A percentile compares a stretch with the other conserved stretches of the same genome.
Evolutionary conservation across 2,113 vertebrate genomes (phyloP).

Genomic region (Solea solea): DNA sequence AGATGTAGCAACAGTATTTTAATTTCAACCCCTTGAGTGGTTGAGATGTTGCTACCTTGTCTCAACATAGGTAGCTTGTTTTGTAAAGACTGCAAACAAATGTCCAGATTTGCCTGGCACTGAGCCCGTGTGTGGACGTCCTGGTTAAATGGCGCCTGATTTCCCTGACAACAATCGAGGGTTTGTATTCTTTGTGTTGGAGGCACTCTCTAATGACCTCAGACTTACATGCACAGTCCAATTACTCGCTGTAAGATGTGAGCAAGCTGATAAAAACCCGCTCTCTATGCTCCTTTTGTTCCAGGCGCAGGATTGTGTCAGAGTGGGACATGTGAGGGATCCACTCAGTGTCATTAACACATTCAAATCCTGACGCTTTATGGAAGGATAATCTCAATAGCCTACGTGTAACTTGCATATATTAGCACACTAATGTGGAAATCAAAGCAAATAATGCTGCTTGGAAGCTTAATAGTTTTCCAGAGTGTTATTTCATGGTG

Average conservation of each 20-base stretch:
- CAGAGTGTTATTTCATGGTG: slow-evolving; percentile 1
- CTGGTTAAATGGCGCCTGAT: slow-evolving; percentile 30
- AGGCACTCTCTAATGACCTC: slow-evolving; percentile 37
- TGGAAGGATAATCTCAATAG: slow-evolving; percentile 31
- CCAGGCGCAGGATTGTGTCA: background rate
- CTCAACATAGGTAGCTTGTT: background rate
- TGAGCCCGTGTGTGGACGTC: slow-evolving; percentile 8
- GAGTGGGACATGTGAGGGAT: slow-evolving; percentile 33
- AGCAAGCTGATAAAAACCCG: slow-evolving; percentile 36
- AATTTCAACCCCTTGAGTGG: too few species aligned
- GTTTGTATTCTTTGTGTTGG: slow-evolving; percentile 37
- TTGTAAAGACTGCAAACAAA: slow-evolving; percentile 12
- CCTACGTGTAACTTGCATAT: slow-evolving; percentile 41
- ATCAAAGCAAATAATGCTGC: slow-evolving; percentile 42
- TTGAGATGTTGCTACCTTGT: background rate
- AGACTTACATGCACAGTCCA: slow-evolving; percentile 3
- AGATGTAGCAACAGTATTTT: too few species aligned
- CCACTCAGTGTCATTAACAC: slow-evolving; percentile 47
- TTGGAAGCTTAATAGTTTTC: slow-evolving; percentile 27
- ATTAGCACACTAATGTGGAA: slow-evolving; percentile 55
- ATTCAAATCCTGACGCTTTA: slow-evolving; percentile 33
- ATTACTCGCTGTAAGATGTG: slow-evolving; percentile 31
- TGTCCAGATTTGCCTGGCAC: background rate
- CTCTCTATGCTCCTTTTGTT: slow-evolving; percentile 50
- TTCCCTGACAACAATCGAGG: slow-evolving; percentile 46